Evolutionary conservation across 2,888 invertebrate species (phyloP).

Genomic region (Spodoptera exigua): DNA sequence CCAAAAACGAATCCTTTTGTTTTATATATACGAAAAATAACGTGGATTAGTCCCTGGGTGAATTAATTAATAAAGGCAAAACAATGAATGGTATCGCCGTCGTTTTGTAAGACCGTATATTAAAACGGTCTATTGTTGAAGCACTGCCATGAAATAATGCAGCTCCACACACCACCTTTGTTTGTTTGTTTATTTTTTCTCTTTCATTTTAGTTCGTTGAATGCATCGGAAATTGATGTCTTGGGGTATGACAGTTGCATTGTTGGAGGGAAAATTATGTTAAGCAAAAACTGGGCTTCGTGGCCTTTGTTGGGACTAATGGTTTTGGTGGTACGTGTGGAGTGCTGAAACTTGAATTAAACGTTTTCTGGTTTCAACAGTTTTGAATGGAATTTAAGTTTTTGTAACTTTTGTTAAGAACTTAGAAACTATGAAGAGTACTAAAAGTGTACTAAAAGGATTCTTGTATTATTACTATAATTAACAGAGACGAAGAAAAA

Average conservation of each 20-base stretch:
- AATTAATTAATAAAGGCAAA: constrained; percentile 70
- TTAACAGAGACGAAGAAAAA: no score
- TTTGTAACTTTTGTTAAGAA: no score
- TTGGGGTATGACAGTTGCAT: constrained; percentile 48
- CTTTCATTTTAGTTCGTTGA: constrained; percentile 51
- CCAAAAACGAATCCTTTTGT: constrained; percentile 56
- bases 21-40: constrained; percentile 61
- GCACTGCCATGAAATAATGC: constrained; percentile 63
- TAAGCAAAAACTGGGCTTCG: constrained; percentile 1
- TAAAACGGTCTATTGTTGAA: constrained; percentile 63
- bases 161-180: constrained; percentile 52
- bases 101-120: constrained; percentile 65
- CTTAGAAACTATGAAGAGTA: no score
- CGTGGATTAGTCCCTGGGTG: constrained; percentile 65
- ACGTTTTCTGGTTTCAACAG: no score
- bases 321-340: constrained; percentile 1
- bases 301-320: constrained; percentile 14
- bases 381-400: no score
- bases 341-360: background rate
- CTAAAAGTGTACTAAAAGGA: no score
- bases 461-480: no score
- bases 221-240: constrained; percentile 60
- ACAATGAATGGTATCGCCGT: constrained; percentile 66
- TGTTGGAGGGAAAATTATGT: constrained; percentile 40
- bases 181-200: constrained; percentile 48